Evolutionary conservation across 2,113 vertebrate species (phyloP), one percentile per base, ranked within the genome.

Genomic region (Bos indicus): DNA sequence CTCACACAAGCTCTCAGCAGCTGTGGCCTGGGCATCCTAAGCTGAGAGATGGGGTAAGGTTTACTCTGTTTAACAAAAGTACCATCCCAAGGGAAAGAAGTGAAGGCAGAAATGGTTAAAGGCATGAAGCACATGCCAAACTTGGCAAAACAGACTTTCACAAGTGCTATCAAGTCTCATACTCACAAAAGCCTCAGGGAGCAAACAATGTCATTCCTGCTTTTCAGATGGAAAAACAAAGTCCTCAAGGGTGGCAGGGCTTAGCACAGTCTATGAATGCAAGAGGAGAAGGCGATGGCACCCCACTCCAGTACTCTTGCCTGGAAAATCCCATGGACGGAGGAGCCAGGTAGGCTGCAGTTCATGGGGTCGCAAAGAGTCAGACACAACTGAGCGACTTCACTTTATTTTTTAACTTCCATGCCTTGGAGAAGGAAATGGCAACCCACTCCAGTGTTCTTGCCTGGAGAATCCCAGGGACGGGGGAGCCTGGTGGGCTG

Each of bases 51-150:
- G 40, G 54, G 46, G 30, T 56, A 25, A 77, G 12, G 10, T 36
- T 94, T 78, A 43, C 43, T 92, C 97, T 92, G 83, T 85, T 84
- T 89, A 96, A 95, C 80, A 60, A 56, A 88, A 52, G 13, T 11
- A 54, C 82, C 54, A 12, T 78, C 78, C 62, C 36, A 81, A 71
- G 33, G 51, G 59, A 95, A 92, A 91, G 16, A 60, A 71, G 46
- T n/a, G 6, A 59, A 91, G 40, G 59, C 19, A 54, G 17, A 25
- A 62, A 90, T 71, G 94, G 78, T 78, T 64, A 83, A 46, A 88
- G 94, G 1, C 71, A 33, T 26, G 14, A 94, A 77, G 28, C 10
- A 0, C 14, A 26, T 7, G 28, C 30, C 59, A 90, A 46, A 26
- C n/a, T 17, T 85, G 19, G 64, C 48, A 54, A 81, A 52, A 71